Evolutionary conservation across 1,140 invertebrate genomes (phyloP).

Genomic region (Drosophila varians): DNA sequence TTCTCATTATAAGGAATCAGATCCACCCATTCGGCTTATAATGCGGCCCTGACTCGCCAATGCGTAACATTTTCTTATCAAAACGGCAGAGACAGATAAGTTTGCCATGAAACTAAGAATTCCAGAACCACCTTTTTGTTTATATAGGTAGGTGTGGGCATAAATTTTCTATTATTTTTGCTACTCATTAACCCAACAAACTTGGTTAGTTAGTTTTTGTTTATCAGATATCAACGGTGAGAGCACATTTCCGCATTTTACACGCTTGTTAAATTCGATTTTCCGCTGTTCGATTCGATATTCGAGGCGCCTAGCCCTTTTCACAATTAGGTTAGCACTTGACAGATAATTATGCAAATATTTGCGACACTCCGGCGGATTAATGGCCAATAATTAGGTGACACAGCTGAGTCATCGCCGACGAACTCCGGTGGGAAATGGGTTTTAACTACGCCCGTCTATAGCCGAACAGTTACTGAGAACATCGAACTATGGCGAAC

Average conservation of each 20-base stretch:
- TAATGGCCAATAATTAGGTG: conserved; percentile 26
- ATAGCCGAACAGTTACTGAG: conserved; percentile 53
- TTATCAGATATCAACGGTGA: too few relatives aligned
- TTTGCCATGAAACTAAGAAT: conserved; percentile 29
- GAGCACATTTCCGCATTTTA: neutral
- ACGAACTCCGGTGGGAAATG: conserved; percentile 32
- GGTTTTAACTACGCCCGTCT: conserved; percentile 47
- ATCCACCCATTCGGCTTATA: neutral
- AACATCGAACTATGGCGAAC: conserved; percentile 40
- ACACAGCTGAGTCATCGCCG: conserved; percentile 29
- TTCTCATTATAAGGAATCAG: too few relatives aligned
- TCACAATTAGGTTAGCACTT: conserved; percentile 6
- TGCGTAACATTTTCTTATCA: conserved; percentile 61
- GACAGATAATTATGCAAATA: conserved; percentile 31
- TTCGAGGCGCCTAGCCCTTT: neutral
- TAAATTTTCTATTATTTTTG: conserved; percentile 9
- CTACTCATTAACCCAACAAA: neutral
- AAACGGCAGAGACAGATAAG: conserved; percentile 18
- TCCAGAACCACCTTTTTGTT: conserved; percentile 9
- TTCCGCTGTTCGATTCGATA: neutral
- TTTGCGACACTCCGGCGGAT: conserved; percentile 20
- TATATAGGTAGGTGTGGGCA: neutral
- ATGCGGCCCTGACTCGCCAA: conserved; percentile 27
- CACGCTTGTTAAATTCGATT: neutral
- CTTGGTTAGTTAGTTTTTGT: too few relatives aligned